These are phyloP conservation scores for Abscondita cerata DNA, from an alignment of 2,888 invertebrate genomes.

Conservation along the genomic window DNA sequence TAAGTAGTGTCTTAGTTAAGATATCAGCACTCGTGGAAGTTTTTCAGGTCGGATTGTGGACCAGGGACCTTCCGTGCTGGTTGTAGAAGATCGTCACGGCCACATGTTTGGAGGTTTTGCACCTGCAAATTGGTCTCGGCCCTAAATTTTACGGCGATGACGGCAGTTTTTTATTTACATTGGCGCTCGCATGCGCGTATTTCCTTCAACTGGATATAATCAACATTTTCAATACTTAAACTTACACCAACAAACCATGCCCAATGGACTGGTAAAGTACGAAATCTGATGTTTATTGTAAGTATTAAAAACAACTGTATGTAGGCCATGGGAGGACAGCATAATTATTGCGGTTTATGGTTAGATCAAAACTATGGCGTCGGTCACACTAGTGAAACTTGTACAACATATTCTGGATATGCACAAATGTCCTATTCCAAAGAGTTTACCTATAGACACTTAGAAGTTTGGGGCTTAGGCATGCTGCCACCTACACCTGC, in stretches of 20 bases:
- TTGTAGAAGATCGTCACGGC: slow-evolving; percentile 82
- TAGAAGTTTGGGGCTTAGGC: slow-evolving; percentile 93
- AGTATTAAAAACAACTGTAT: too few relatives aligned
- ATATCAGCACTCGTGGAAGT: not conserved
- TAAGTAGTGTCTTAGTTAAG: slow-evolving; percentile 47
- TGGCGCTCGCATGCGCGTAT: slow-evolving; percentile 80
- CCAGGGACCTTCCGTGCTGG: slow-evolving; percentile 83
- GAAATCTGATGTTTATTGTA: too few relatives aligned
- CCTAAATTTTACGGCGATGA: slow-evolving; percentile 81
- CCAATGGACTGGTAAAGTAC: slow-evolving; percentile 82
- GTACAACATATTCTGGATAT: slow-evolving; percentile 86
- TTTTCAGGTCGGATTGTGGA: slow-evolving; percentile 73
- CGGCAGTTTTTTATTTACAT: slow-evolving; percentile 82
- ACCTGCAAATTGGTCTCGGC: slow-evolving; percentile 74
- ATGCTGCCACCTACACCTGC: slow-evolving; percentile 70
- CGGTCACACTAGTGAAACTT: slow-evolving; percentile 82
- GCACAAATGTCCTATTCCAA: slow-evolving; percentile 77
- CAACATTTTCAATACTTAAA: slow-evolving; percentile 93
- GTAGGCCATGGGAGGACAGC: slow-evolving; percentile 91
- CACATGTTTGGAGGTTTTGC: slow-evolving; percentile 94
- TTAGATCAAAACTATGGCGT: slow-evolving; percentile 85
- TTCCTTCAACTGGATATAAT: slow-evolving; percentile 82
- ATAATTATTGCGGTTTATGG: slow-evolving; percentile 90
- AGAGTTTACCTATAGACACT: slow-evolving; percentile 72
- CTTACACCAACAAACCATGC: slow-evolving; percentile 89